These are phyloP conservation scores for Myoxocephalus aenaeus DNA, from an alignment of 2,797 vertebrate species.

Conservation along the genomic window DNA sequence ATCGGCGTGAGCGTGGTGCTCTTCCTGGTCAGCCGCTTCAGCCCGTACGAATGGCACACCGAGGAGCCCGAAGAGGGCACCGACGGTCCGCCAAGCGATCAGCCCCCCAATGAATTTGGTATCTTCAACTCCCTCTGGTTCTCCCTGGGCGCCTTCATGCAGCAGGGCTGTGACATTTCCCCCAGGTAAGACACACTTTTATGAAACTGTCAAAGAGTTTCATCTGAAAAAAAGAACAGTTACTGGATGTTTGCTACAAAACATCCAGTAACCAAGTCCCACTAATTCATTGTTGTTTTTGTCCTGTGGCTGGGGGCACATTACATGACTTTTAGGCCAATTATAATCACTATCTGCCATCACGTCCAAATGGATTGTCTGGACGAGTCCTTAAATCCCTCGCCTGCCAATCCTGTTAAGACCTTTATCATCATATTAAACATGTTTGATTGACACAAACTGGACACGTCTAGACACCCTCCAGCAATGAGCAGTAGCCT, in stretches of 20 bases:
- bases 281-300: background rate
- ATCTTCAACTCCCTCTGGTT: conserved; percentile 99
- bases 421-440: conserved; percentile 36
- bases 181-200: conserved; percentile 67
- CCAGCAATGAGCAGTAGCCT: conserved; percentile 7
- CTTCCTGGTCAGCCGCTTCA: conserved; percentile 98
- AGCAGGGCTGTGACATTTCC: conserved; percentile 97
- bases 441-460: conserved; percentile 45
- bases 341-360: conserved; percentile 28
- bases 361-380: conserved; percentile 31
- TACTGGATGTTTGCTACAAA: background rate
- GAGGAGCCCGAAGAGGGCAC: conserved; percentile 96
- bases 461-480: conserved; percentile 7
- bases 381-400: conserved; percentile 26
- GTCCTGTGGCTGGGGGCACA: conserved; percentile 25
- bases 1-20: conserved; percentile 98
- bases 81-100: conserved; percentile 93
- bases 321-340: conserved; percentile 36
- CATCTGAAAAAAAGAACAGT: background rate
- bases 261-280: background rate
- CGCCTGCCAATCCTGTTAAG: conserved; percentile 36
- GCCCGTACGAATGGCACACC: conserved; percentile 97
- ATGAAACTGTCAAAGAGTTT: background rate
- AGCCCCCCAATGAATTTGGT: conserved; percentile 97
- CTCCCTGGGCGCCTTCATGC: conserved; percentile 98